Evolutionary conservation across 1,140 invertebrate genomes (phyloP).

Genomic region (Drosophila bocki): DNA sequence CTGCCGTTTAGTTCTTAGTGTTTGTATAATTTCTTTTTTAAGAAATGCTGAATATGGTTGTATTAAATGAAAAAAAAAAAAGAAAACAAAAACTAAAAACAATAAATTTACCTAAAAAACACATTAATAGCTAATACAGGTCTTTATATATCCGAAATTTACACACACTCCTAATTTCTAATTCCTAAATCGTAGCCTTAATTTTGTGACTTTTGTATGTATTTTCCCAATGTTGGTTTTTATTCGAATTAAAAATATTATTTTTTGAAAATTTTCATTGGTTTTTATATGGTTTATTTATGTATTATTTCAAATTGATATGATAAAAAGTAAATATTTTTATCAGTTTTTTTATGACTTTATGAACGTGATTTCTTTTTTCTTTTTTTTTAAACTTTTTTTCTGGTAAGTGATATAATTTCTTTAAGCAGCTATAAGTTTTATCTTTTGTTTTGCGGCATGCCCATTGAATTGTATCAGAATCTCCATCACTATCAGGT

Average conservation of each 20-base stretch:
- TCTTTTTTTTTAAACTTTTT: conserved; percentile 20
- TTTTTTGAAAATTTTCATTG: conserved; percentile 31
- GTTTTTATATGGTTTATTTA: neutral
- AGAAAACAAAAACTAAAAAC: conserved; percentile 21
- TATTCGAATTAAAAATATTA: conserved; percentile 65
- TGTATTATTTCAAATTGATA: neutral
- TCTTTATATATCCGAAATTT: conserved; percentile 56
- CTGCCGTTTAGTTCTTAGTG: conserved; percentile 67
- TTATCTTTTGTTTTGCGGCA: conserved; percentile 34
- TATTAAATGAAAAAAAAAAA: conserved; percentile 41
- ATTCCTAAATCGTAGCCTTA: conserved; percentile 25
- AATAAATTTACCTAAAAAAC: conserved; percentile 41
- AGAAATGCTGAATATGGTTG: conserved; percentile 75
- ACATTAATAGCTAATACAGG: conserved; percentile 42
- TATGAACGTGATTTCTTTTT: conserved; percentile 33
- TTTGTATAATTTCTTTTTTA: conserved; percentile 61
- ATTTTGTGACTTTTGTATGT: conserved; percentile 66
- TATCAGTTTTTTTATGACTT: conserved; percentile 20
- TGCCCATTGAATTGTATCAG: conserved; percentile 38
- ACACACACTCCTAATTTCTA: conserved; percentile 28
- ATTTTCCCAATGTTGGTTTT: conserved; percentile 70
- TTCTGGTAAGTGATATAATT: conserved; percentile 26
- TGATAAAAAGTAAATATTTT: conserved; percentile 35
- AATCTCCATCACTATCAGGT: conserved; percentile 22
- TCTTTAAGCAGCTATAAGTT: conserved; percentile 17